These are phyloP conservation scores for Akabosia matsudoensis DNA, from an alignment of 1,140 invertebrate genomes.

Conservation along the genomic window DNA sequence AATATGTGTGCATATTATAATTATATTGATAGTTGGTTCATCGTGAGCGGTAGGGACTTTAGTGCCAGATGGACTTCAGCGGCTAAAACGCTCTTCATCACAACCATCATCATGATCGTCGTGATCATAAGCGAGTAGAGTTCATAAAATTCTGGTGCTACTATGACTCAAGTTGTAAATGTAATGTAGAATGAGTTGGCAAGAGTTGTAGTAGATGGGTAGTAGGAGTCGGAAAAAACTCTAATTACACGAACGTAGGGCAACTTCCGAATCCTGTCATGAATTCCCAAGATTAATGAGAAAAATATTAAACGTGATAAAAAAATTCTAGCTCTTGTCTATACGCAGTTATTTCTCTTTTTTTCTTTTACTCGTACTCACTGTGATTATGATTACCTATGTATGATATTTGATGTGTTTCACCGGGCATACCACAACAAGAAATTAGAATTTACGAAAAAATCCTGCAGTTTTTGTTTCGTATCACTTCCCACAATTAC, in stretches of 20 bases:
- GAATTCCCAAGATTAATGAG: constrained; percentile 41
- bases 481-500: no score
- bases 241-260: constrained; percentile 40
- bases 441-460: no score
- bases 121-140: not conserved
- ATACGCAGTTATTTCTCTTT: not conserved
- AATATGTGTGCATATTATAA: not conserved
- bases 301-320: constrained; percentile 43
- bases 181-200: not conserved
- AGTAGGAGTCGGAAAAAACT: constrained; percentile 31
- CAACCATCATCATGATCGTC: not conserved
- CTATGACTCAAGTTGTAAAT: not conserved
- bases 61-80: constrained; percentile 4
- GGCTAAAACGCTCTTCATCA: not conserved
- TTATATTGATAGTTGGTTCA: not conserved
- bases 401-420: no score
- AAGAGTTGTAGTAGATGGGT: not conserved
- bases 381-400: not conserved
- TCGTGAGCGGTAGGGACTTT: not conserved
- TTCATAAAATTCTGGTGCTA: not conserved
- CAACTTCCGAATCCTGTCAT: constrained; percentile 43
- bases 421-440: no score
- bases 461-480: no score
- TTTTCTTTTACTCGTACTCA: not conserved
- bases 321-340: constrained; percentile 28